Evolutionary conservation across 1,140 invertebrate species (phyloP).

Genomic region (Penaeus chinensis): DNA sequence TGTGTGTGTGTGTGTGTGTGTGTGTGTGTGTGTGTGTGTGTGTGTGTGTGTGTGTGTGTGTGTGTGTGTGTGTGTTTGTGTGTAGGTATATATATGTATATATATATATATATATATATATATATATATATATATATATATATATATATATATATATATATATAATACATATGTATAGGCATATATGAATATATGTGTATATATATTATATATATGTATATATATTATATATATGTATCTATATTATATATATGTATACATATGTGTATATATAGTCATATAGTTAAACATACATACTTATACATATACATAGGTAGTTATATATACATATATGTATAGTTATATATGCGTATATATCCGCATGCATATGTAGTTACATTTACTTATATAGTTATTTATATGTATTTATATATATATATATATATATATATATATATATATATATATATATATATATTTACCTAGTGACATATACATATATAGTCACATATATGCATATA

Average conservation of each 20-base stretch:
- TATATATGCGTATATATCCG: slow-evolving; percentile 1
- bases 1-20: too few relatives aligned
- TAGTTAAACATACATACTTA: not conserved
- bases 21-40: too few relatives aligned
- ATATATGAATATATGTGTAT: slow-evolving; percentile 8
- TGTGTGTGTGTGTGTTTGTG: too few relatives aligned
- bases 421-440: slow-evolving; percentile 5
- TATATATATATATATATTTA: too few relatives aligned
- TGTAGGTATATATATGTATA: too few relatives aligned
- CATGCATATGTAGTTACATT: not conserved
- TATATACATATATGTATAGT: slow-evolving; percentile 1
- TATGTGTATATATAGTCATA: not conserved
- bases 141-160: not conserved
- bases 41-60: too few relatives aligned
- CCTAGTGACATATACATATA: too few relatives aligned
- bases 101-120: not conserved
- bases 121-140: not conserved
- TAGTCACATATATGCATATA: too few relatives aligned
- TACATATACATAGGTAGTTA: not conserved
- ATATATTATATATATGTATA: slow-evolving; percentile 1
- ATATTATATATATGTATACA: not conserved
- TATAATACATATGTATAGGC: not conserved
- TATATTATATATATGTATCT: slow-evolving; percentile 1
- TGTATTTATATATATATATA: slow-evolving; percentile 3
- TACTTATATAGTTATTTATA: slow-evolving; percentile 16